phyloP scores from a whole-genome alignment of 2,797 vertebrate genomes.

The Xiphophorus birchmanni region DNA sequence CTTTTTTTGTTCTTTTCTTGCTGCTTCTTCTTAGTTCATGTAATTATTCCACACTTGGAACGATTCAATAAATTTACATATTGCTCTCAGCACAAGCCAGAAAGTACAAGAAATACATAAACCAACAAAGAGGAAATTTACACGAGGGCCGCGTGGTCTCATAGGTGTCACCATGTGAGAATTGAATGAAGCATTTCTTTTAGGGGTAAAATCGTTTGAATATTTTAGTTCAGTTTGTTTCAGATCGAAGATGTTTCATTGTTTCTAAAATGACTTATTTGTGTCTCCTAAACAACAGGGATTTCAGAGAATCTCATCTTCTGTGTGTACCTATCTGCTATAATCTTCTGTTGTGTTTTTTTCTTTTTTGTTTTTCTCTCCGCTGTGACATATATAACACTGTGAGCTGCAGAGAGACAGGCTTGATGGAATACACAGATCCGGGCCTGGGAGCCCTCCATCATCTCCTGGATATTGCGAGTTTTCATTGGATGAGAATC shows the following conservation, averaged over 20 bases:
- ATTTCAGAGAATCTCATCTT: constrained; percentile 36
- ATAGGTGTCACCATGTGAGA: constrained; percentile 31
- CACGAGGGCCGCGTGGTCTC: not conserved
- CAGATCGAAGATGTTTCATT: constrained; percentile 26
- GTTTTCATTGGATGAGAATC: constrained; percentile 76
- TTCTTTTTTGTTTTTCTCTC: not conserved
- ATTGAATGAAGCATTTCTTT: constrained; percentile 16
- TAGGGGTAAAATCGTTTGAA: constrained; percentile 31
- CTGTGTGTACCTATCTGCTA: constrained; percentile 41
- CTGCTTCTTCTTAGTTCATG: constrained; percentile 18
- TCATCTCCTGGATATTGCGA: constrained; percentile 74
- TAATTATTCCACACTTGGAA: constrained; percentile 18
- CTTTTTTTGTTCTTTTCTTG: constrained; percentile 9
- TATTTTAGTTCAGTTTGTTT: constrained; percentile 24
- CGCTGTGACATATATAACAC: constrained; percentile 65
- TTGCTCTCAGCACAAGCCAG: constrained; percentile 31
- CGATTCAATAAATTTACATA: constrained; percentile 41
- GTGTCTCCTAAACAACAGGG: constrained; percentile 46
- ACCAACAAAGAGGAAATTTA: constrained; percentile 38
- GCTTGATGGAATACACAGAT: constrained; percentile 70
- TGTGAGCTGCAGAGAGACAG: constrained; percentile 50
- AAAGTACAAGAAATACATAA: constrained; percentile 52
- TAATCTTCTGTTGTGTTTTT: constrained; percentile 48
- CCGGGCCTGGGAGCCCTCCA: constrained; percentile 57
- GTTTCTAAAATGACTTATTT: constrained; percentile 39